These are phyloP conservation scores for Penaeus japonicus DNA, from an alignment of 1,140 invertebrate genomes.

Conservation along the genomic window DNA sequence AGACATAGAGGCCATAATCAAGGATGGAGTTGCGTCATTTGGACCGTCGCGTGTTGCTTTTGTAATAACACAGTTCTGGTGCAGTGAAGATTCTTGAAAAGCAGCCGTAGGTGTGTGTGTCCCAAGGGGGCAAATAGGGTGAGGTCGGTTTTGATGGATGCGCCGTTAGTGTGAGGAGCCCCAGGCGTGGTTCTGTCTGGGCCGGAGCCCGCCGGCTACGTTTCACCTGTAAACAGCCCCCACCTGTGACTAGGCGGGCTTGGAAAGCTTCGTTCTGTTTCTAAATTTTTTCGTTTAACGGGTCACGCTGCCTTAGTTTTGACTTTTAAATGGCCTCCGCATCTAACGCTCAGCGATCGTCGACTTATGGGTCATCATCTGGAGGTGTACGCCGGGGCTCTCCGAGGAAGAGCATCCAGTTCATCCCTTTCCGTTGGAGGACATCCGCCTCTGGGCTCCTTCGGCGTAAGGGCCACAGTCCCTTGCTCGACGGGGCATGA, in stretches of 20 bases:
- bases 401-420: background rate
- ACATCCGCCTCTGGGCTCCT: background rate
- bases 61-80: constrained; percentile 4
- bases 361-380: constrained; percentile 4
- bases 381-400: constrained; percentile 22
- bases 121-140: constrained; percentile 10
- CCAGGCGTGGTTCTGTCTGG: constrained; percentile 35
- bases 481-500: background rate
- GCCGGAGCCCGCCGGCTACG: constrained; percentile 17
- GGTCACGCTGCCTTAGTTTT: background rate
- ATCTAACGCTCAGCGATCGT: background rate
- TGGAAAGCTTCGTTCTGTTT: background rate
- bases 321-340: background rate
- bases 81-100: background rate
- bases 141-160: constrained; percentile 16
- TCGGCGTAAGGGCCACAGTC: background rate
- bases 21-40: background rate
- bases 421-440: background rate
- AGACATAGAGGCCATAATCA: constrained; percentile 10
- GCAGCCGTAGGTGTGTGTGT: constrained; percentile 23
- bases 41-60: background rate
- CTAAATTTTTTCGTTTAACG: background rate
- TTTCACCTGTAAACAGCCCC: constrained; percentile 48
- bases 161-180: constrained; percentile 16
- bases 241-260: constrained; percentile 22